Conservation (phyloP, 2,888 invertebrate genomes). For the Torymus tubicola region DNA sequence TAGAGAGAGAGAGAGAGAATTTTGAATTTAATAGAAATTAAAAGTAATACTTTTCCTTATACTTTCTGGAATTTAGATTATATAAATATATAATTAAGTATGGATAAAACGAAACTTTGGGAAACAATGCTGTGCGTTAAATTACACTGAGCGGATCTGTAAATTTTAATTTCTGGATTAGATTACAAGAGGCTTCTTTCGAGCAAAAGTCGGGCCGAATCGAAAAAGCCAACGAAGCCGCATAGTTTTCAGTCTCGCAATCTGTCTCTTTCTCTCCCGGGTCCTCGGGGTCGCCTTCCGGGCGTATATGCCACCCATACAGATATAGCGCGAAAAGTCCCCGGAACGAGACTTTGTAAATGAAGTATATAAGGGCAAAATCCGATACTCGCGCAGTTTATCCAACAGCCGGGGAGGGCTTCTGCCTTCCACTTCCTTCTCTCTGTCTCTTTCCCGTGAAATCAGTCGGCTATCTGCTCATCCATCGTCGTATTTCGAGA, state of each 20-base stretch:
- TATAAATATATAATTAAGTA: no score
- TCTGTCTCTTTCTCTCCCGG: neutral
- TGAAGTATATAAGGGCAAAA: constrained; percentile 37
- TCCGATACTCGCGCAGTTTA: constrained; percentile 36
- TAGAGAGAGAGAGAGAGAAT: no score
- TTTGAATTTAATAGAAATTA: no score
- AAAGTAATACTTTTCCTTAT: no score
- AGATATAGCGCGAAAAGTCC: neutral
- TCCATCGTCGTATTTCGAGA: constrained; percentile 49
- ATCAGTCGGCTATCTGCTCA: constrained; percentile 38
- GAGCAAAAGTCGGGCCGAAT: neutral
- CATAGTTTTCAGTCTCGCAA: constrained; percentile 8
- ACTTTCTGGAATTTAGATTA: no score
- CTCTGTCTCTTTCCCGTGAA: constrained; percentile 23
- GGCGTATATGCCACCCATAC: no score
- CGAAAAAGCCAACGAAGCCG: constrained; percentile 17
- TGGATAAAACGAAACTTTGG: no score
- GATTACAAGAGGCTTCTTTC: neutral
- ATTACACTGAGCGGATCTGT: no score
- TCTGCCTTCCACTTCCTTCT: no score
- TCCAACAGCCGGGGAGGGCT: constrained; percentile 27
- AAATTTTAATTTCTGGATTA: constrained; percentile 13
- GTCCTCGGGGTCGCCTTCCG: no score
- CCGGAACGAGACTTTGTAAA: constrained; percentile 32
- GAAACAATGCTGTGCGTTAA: no score